These are phyloP conservation scores for Arge pagana DNA, from an alignment of 2,888 invertebrate genomes.

Conservation along the genomic window DNA sequence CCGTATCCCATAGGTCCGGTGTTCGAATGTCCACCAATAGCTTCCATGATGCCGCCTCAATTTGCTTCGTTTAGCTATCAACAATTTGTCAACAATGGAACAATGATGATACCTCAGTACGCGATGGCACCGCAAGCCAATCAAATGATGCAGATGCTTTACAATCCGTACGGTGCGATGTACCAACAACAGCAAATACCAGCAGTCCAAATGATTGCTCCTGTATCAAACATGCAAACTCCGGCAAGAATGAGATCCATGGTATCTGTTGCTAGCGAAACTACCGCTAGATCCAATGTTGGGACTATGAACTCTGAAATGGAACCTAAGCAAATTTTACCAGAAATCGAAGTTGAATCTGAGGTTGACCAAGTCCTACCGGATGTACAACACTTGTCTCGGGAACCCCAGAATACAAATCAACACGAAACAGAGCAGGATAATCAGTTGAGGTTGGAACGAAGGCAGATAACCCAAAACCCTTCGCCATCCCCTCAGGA, in stretches of 20 bases:
- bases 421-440: slow-evolving; percentile 21
- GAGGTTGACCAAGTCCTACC: slow-evolving; percentile 41
- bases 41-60: slow-evolving; percentile 52
- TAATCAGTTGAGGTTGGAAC: slow-evolving; percentile 33
- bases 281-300: slow-evolving; percentile 12
- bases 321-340: slow-evolving; percentile 35
- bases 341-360: slow-evolving; percentile 38
- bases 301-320: slow-evolving; percentile 29
- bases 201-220: slow-evolving; percentile 60
- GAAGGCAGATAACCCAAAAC: slow-evolving; percentile 35
- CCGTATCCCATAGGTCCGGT: slow-evolving; percentile 53
- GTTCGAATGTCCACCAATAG: slow-evolving; percentile 54
- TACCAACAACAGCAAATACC: slow-evolving; percentile 63
- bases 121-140: slow-evolving; percentile 61
- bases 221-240: slow-evolving; percentile 55
- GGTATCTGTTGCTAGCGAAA: slow-evolving; percentile 21
- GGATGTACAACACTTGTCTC: slow-evolving; percentile 37
- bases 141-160: slow-evolving; percentile 61
- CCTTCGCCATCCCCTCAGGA: slow-evolving; percentile 25
- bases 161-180: slow-evolving; percentile 60
- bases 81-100: slow-evolving; percentile 63
- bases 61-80: slow-evolving; percentile 63
- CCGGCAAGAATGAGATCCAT: slow-evolving; percentile 44
- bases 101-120: slow-evolving; percentile 62
- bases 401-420: slow-evolving; percentile 14